Evolutionary conservation across 2,888 invertebrate genomes (phyloP).

Genomic region (Tipula helvola): DNA sequence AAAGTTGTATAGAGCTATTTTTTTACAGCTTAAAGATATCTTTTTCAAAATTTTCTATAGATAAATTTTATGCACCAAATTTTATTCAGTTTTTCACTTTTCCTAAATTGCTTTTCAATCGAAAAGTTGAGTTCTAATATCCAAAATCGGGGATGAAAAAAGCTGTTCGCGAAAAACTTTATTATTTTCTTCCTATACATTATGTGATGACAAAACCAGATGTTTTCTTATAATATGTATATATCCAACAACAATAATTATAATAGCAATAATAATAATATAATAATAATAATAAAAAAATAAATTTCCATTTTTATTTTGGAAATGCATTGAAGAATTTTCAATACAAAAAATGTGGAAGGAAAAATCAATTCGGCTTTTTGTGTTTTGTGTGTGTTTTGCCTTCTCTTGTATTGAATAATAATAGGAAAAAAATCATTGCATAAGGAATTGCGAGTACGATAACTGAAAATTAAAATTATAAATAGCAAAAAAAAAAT

Average conservation of each 20-base stretch:
- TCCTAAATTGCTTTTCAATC: not conserved
- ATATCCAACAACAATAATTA: not conserved
- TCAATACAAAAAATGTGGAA: not conserved
- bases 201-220: not conserved
- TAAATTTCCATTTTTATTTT: not conserved
- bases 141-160: not conserved
- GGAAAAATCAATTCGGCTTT: not conserved
- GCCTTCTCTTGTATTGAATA: not conserved
- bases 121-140: not conserved
- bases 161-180: not conserved
- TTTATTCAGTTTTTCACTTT: no score
- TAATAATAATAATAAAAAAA: not conserved
- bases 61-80: no score
- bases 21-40: no score
- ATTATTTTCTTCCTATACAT: not conserved
- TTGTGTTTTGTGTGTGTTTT: not conserved
- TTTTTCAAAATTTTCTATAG: no score
- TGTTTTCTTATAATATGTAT: not conserved
- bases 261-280: not conserved
- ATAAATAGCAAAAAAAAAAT: not conserved
- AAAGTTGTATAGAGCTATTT: no score
- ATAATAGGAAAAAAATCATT: not conserved
- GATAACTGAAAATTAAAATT: conserved; percentile 4
- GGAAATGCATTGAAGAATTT: not conserved
- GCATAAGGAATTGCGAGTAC: not conserved